Conservation (phyloP, 2,797 vertebrate species). For the Galagoides demidoff region DNA sequence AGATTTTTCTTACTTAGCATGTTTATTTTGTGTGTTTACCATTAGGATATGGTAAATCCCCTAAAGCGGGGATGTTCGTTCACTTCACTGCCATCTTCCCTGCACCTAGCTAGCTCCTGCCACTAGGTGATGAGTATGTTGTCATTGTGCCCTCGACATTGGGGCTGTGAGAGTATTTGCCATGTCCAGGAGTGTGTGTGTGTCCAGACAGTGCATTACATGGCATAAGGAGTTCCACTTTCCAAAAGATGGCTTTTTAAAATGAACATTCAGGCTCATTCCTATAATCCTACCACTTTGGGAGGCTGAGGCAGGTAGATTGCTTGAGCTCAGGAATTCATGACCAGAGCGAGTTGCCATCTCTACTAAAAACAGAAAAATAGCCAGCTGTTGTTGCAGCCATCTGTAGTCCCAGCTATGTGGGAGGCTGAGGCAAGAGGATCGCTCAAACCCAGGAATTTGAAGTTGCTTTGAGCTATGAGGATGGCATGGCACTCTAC, state of each 20-base stretch:
- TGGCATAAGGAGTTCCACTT: background rate
- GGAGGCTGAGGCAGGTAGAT: too few relatives aligned
- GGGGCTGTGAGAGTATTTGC: background rate
- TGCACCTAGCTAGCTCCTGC: background rate
- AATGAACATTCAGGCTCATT: background rate
- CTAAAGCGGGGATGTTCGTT: background rate
- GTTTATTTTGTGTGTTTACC: background rate
- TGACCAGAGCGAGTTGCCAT: too few relatives aligned
- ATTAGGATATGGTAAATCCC: background rate
- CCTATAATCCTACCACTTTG: too few relatives aligned
- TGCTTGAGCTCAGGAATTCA: too few relatives aligned
- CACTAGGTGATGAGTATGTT: too few relatives aligned
- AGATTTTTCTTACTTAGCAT: background rate
- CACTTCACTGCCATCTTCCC: background rate
- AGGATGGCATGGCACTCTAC: too few relatives aligned
- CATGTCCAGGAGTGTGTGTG: background rate
- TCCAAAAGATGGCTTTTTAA: background rate
- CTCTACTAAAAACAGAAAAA: too few relatives aligned
- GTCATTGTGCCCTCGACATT: background rate
- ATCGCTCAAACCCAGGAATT: too few relatives aligned
- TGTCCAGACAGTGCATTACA: background rate
- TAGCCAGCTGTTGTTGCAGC: too few relatives aligned
- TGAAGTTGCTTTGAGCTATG: too few relatives aligned
- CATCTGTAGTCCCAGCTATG: too few relatives aligned
- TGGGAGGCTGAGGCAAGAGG: too few relatives aligned